Percentiles rank a stretch among this genome's conserved stretches.
These are phyloP conservation scores for Rhimphoctona megacephalus DNA, from an alignment of 2,888 invertebrate species.

Conservation along the genomic window DNA sequence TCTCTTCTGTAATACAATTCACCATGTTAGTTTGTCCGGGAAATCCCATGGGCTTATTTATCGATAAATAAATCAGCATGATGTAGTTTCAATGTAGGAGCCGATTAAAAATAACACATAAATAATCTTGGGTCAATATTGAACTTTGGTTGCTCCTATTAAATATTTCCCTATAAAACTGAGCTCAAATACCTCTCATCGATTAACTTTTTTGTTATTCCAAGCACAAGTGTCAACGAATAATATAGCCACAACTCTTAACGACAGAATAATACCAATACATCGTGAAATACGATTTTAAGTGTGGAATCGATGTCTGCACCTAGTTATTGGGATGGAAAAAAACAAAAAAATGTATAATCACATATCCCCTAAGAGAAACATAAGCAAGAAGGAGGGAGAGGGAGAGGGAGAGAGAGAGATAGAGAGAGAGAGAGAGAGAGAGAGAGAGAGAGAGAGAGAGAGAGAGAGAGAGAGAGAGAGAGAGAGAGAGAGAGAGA, in stretches of 20 bases:
- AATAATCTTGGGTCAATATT: conserved; percentile 4
- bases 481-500: conserved; percentile 19
- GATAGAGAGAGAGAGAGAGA: conserved; percentile 12
- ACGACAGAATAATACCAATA: conserved; percentile 1
- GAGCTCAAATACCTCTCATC: neutral
- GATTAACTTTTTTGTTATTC: conserved; percentile 5
- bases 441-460: conserved; percentile 35
- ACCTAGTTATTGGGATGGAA: conserved; percentile 44
- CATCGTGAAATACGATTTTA: conserved; percentile 33
- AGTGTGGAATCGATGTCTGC: conserved; percentile 31
- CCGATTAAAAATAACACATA: neutral
- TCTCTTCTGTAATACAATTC: neutral
- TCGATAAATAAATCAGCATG: neutral
- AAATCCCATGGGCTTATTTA: neutral
- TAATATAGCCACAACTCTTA: conserved; percentile 10
- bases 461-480: conserved; percentile 35
- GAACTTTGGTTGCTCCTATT: neutral
- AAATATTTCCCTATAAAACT: conserved; percentile 5
- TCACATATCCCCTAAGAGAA: conserved; percentile 35
- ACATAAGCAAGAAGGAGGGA: neutral
- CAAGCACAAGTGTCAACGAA: conserved; percentile 1
- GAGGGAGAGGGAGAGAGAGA: conserved; percentile 23
- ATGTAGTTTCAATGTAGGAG: conserved; percentile 1
- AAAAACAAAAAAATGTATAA: conserved; percentile 17
- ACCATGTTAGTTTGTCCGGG: neutral